These are phyloP conservation scores for Pemphigus obesinymphae DNA, from an alignment of 1,140 invertebrate genomes.

Conservation along the genomic window DNA sequence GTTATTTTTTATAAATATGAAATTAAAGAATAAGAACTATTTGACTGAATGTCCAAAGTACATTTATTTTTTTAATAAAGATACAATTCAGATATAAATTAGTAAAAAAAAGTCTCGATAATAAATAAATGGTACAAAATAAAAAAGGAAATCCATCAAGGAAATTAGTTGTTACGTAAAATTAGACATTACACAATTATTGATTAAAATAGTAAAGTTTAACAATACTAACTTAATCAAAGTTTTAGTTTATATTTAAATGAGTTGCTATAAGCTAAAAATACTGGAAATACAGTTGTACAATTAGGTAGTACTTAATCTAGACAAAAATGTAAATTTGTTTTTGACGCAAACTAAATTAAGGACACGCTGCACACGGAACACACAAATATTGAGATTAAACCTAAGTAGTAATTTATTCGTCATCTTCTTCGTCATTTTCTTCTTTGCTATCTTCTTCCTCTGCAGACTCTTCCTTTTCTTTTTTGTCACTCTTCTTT, in stretches of 20 bases:
- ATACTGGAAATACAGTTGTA: conserved; percentile 33
- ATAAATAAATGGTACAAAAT: conserved; percentile 40
- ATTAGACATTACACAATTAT: conserved; percentile 3
- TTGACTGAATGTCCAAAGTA: conserved; percentile 8
- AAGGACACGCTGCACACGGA: conserved; percentile 26
- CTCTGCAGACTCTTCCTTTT: conserved; percentile 36
- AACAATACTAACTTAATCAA: conserved; percentile 17
- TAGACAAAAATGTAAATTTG: conserved; percentile 21
- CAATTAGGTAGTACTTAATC: conserved; percentile 36
- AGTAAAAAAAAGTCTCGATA: conserved; percentile 37
- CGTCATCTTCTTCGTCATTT: conserved; percentile 26
- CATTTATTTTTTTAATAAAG: conserved; percentile 12
- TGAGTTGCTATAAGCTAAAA: conserved; percentile 28
- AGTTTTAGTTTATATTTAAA: conserved; percentile 11
- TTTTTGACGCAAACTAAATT: conserved; percentile 31
- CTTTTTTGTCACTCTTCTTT: conserved; percentile 33
- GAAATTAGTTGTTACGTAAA: conserved; percentile 21
- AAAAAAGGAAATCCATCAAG: conserved; percentile 4
- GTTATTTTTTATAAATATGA: too few relatives aligned
- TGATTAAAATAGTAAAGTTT: conserved; percentile 23
- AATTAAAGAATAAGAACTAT: background rate
- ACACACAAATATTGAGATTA: conserved; percentile 34
- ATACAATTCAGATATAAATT: conserved; percentile 33
- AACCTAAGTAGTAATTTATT: conserved; percentile 19
- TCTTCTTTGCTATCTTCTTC: conserved; percentile 37